phyloP scores from a whole-genome alignment of 2,797 vertebrate genomes.

The Vipera latastei region DNA sequence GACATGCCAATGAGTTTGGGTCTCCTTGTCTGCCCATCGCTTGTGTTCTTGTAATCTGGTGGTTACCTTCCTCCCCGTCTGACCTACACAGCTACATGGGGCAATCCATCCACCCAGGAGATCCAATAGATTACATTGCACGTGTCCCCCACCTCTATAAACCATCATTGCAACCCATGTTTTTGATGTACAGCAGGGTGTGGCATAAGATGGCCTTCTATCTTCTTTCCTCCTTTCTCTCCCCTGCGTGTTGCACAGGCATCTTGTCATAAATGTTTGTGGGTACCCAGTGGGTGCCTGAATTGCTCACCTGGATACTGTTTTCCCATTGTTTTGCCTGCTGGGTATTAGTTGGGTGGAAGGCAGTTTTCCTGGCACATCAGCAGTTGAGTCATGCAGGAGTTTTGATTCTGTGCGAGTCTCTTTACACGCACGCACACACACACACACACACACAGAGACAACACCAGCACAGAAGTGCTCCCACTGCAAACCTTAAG shows the following conservation, averaged over 20 bases:
- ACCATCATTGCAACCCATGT: no score
- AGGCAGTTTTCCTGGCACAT: constrained; percentile 31
- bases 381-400: constrained; percentile 15
- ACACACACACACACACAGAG: background rate
- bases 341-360: constrained; percentile 15
- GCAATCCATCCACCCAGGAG: no score
- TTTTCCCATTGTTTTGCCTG: background rate
- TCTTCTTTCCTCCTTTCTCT: background rate
- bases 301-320: background rate
- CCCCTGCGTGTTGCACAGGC: background rate
- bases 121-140: no score
- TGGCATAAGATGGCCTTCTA: no score
- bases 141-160: no score
- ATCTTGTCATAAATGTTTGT: background rate
- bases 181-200: no score
- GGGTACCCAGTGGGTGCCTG: background rate
- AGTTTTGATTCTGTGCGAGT: background rate
- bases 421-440: background rate
- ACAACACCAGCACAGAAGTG: background rate
- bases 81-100: no score
- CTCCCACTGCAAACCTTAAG: constrained; percentile 31
- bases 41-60: no score
- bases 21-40: no score
- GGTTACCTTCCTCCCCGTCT: no score
- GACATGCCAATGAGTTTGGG: no score